These are phyloP conservation scores for Caenorhabditis sp. DNA, from an alignment of 2,888 invertebrate species.

Conservation along the genomic window DNA sequence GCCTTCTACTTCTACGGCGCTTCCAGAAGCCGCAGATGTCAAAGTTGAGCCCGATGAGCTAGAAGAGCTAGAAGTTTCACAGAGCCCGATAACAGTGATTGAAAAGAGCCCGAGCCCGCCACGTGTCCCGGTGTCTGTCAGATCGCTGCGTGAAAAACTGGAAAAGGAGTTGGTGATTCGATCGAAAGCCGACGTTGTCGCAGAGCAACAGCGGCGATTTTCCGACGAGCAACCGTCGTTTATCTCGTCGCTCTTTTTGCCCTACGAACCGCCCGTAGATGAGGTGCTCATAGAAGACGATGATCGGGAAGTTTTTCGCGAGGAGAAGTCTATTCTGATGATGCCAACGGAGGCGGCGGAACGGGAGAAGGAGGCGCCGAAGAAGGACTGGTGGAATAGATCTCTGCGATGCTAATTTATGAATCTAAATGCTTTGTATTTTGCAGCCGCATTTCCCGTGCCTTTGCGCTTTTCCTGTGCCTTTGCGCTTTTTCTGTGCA, in stretches of 20 bases:
- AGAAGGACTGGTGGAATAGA: constrained; percentile 49
- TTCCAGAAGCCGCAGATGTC: background rate
- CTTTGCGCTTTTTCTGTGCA: background rate
- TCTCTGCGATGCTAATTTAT: constrained; percentile 43
- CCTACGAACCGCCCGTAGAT: background rate
- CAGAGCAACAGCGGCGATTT: constrained; percentile 7
- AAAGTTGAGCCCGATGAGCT: background rate
- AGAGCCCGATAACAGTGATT: constrained; percentile 13
- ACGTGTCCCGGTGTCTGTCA: constrained; percentile 2
- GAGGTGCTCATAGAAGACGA: background rate
- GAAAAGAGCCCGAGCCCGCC: constrained; percentile 11
- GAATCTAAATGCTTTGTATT: background rate
- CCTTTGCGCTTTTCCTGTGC: too few species aligned
- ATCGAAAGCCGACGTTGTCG: constrained; percentile 19
- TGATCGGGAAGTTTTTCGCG: constrained; percentile 8
- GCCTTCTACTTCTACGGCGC: too few species aligned
- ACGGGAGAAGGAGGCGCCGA: constrained; percentile 3
- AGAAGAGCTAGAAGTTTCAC: background rate
- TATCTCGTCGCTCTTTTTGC: background rate
- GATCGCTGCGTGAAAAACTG: constrained; percentile 39
- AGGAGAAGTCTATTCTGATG: constrained; percentile 18
- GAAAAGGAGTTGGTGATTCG: constrained; percentile 41
- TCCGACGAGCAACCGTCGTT: background rate
- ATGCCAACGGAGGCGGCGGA: constrained; percentile 2
- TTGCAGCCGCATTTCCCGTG: too few species aligned